Percentiles rank a stretch among this genome's conserved stretches.
Evolutionary conservation across 2,797 vertebrate genomes (phyloP).

Genomic region (Philypnodon macrostomus): DNA sequence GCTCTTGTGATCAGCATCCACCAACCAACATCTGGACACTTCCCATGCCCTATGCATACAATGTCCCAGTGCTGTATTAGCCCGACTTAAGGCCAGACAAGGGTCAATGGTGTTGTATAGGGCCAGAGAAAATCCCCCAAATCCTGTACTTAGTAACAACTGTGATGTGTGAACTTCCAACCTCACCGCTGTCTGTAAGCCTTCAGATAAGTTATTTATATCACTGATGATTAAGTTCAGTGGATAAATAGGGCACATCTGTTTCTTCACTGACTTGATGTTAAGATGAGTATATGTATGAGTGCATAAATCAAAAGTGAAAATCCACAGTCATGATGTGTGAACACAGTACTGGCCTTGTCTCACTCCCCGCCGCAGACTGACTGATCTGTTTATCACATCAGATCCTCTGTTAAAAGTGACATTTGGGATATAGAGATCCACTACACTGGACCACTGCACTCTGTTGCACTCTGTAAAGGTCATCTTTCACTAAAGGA

Average conservation of each 20-base stretch:
- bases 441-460: slow-evolving; percentile 47
- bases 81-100: slow-evolving; percentile 22
- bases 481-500: slow-evolving; percentile 63
- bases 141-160: slow-evolving; percentile 48
- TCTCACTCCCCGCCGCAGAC: slow-evolving; percentile 20
- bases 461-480: slow-evolving; percentile 56
- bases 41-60: background rate
- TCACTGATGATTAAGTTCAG: slow-evolving; percentile 57
- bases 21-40: too few species aligned
- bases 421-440: slow-evolving; percentile 67
- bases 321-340: background rate
- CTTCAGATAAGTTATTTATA: slow-evolving; percentile 60
- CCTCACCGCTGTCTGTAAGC: slow-evolving; percentile 53
- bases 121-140: slow-evolving; percentile 49
- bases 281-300: slow-evolving; percentile 18
- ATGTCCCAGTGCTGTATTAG: slow-evolving; percentile 15
- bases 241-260: slow-evolving; percentile 56
- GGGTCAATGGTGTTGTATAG: slow-evolving; percentile 26
- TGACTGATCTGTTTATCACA: slow-evolving; percentile 40
- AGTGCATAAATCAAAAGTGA: slow-evolving; percentile 1
- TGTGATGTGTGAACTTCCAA: slow-evolving; percentile 52
- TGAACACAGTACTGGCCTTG: slow-evolving; percentile 3
- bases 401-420: slow-evolving; percentile 58
- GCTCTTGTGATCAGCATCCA: too few species aligned
- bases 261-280: slow-evolving; percentile 32